Evolutionary conservation across 2,888 invertebrate genomes (phyloP).

Genomic region (Linyphia triangularis): DNA sequence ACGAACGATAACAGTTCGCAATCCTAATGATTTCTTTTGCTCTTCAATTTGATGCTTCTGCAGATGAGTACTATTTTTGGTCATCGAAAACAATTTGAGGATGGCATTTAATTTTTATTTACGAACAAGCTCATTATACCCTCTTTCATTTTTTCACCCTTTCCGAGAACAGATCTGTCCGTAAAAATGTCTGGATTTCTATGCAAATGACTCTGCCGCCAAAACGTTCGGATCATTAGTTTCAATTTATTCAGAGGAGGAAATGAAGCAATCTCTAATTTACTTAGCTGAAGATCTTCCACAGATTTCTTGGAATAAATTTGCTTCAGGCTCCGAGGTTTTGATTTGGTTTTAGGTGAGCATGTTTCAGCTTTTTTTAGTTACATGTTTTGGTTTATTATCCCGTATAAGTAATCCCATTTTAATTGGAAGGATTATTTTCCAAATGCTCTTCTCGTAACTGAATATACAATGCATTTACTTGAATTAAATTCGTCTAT

Average conservation of each 20-base stretch:
- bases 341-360: not conserved
- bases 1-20: not conserved
- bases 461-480: too few species aligned
- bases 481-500: too few species aligned
- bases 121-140: not conserved
- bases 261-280: conserved; percentile 40
- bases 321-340: conserved; percentile 1
- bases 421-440: not conserved
- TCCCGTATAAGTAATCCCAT: not conserved
- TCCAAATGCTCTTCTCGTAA: too few species aligned
- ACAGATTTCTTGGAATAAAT: conserved; percentile 36
- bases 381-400: not conserved
- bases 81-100: conserved; percentile 14
- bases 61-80: not conserved
- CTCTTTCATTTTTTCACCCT: not conserved
- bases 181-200: conserved; percentile 25
- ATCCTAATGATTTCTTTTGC: not conserved
- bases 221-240: conserved; percentile 29
- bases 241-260: conserved; percentile 36
- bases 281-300: conserved; percentile 29
- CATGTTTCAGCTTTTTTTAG: not conserved
- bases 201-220: conserved; percentile 31
- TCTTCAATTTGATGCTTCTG: not conserved
- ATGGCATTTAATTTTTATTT: conserved; percentile 35
- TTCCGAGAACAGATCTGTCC: not conserved